Evolutionary conservation across 2,113 vertebrate genomes (phyloP).

Genomic region (Ammodytes marinus): DNA sequence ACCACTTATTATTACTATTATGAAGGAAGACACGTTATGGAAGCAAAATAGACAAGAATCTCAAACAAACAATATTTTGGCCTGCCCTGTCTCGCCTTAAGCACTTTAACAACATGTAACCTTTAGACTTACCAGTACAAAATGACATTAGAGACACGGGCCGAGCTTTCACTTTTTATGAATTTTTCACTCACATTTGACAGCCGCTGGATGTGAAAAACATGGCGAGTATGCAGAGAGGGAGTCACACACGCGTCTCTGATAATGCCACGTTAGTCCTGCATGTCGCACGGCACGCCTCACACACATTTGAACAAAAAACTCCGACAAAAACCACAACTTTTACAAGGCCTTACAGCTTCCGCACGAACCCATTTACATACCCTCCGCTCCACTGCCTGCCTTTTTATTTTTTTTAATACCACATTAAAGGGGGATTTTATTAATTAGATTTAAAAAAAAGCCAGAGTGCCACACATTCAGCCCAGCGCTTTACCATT

Average conservation of each 20-base stretch:
- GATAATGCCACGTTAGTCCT: constrained; percentile 35
- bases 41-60: too few species aligned
- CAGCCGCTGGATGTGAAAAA: constrained; percentile 13
- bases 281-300: constrained; percentile 1
- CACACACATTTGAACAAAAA: background rate
- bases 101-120: constrained; percentile 53
- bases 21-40: too few species aligned
- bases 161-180: constrained; percentile 30
- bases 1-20: too few species aligned
- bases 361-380: constrained; percentile 40
- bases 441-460: constrained; percentile 75
- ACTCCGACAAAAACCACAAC: constrained; percentile 32
- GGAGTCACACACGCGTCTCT: constrained; percentile 39
- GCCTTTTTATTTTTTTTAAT: constrained; percentile 76
- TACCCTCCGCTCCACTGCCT: constrained; percentile 38
- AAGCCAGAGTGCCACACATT: constrained; percentile 61
- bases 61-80: too few species aligned
- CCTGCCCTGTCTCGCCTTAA: constrained; percentile 4
- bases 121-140: constrained; percentile 26
- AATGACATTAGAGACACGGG: constrained; percentile 59
- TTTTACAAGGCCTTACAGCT: constrained; percentile 58
- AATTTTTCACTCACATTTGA: constrained; percentile 61
- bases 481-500: constrained; percentile 57
- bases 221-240: constrained; percentile 25
- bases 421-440: constrained; percentile 71